Conservation (phyloP, 1,140 invertebrate genomes). For the Neodiprion pinetum region DNA sequence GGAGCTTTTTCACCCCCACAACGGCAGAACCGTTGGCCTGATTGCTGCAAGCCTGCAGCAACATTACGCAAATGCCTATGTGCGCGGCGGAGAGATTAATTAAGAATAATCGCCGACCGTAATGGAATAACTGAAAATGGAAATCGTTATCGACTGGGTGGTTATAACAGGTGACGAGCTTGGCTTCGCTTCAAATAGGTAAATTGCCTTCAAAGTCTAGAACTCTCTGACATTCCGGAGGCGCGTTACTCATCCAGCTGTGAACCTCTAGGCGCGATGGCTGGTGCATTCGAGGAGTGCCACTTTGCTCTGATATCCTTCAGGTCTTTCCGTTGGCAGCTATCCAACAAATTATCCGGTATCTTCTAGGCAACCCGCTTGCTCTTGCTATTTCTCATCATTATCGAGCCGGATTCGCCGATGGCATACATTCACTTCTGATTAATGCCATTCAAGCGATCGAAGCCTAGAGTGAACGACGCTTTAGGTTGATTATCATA, state of each 20-base stretch:
- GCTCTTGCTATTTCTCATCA: neutral
- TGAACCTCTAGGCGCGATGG: neutral
- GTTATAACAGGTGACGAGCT: slow-evolving; percentile 38
- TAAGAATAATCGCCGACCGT: slow-evolving; percentile 41
- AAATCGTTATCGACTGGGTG: slow-evolving; percentile 35
- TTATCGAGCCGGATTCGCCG: too few species aligned
- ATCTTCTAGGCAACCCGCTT: slow-evolving; percentile 24
- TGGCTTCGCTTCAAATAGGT: slow-evolving; percentile 40
- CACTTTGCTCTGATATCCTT: slow-evolving; percentile 20
- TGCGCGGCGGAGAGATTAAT: slow-evolving; percentile 38
- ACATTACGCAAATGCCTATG: neutral
- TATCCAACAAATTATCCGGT: slow-evolving; percentile 39
- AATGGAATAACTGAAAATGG: slow-evolving; percentile 27
- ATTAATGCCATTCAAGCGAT: too few species aligned
- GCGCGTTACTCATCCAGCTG: neutral
- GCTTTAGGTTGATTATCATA: too few species aligned
- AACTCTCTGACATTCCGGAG: slow-evolving; percentile 17
- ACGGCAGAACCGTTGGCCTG: too few species aligned
- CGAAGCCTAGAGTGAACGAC: too few species aligned
- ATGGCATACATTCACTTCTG: too few species aligned
- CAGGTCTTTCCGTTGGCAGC: slow-evolving; percentile 32
- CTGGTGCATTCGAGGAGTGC: neutral
- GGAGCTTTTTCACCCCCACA: too few species aligned
- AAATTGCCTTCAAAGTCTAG: slow-evolving; percentile 22
- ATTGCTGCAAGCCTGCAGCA: too few species aligned